These are phyloP conservation scores for Amphimallon solstitiale DNA, from an alignment of 2,888 invertebrate species.

Conservation along the genomic window DNA sequence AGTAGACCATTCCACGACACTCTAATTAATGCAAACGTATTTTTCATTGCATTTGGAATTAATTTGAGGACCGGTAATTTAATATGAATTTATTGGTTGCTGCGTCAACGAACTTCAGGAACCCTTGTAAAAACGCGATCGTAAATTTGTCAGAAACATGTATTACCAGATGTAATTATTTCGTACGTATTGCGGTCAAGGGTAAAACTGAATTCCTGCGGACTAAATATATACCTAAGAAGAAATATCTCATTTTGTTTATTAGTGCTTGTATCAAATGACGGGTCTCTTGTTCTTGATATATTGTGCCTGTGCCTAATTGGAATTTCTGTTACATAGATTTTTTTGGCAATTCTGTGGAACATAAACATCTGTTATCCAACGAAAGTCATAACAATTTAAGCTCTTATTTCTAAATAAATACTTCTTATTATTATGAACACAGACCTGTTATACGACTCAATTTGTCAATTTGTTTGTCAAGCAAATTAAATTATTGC, in stretches of 20 bases:
- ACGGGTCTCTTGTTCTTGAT: too few species aligned
- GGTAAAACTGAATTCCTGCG: not conserved
- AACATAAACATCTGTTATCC: too few species aligned
- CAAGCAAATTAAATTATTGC: too few species aligned
- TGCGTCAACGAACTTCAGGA: not conserved
- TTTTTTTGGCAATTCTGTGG: too few species aligned
- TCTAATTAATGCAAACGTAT: slow-evolving; percentile 41
- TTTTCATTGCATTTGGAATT: slow-evolving; percentile 46
- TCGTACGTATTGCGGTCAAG: not conserved
- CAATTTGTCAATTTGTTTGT: too few species aligned
- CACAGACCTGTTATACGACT: too few species aligned
- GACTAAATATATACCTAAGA: slow-evolving; percentile 1
- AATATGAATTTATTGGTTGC: slow-evolving; percentile 45
- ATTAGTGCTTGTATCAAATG: not conserved
- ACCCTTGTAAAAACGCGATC: not conserved
- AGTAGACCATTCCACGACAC: not conserved
- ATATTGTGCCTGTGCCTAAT: too few species aligned
- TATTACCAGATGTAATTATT: slow-evolving; percentile 4
- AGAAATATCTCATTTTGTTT: not conserved
- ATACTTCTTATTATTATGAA: too few species aligned
- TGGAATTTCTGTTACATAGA: too few species aligned
- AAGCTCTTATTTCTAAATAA: too few species aligned
- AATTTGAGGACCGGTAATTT: slow-evolving; percentile 47
- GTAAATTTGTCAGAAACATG: slow-evolving; percentile 14
- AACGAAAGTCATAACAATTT: too few species aligned